Percentiles rank a stretch among this genome's conserved stretches.
These are phyloP conservation scores for Varanus salvator DNA, from an alignment of 2,113 vertebrate species.

Conservation along the genomic window DNA sequence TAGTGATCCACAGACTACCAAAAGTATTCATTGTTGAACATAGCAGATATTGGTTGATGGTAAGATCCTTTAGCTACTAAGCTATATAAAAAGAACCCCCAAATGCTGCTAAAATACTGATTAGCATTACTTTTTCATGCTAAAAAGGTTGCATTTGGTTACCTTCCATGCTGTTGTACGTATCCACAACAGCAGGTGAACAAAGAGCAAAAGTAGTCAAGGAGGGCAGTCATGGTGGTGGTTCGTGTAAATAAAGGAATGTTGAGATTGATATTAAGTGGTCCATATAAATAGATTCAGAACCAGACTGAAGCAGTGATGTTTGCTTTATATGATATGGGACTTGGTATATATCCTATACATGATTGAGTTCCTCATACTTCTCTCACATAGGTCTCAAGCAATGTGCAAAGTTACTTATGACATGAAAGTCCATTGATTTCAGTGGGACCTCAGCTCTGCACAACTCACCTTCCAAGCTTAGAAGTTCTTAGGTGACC, in stretches of 20 bases:
- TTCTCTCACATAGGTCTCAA: too few relatives aligned
- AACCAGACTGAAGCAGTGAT: slow-evolving; percentile 31
- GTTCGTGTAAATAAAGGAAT: neutral
- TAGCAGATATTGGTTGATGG: neutral
- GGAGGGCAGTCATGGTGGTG: neutral
- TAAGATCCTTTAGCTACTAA: neutral
- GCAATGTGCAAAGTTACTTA: neutral
- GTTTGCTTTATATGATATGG: neutral
- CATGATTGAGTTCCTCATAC: neutral
- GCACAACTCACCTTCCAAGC: neutral
- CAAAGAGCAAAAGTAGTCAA: neutral
- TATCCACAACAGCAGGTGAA: slow-evolving; percentile 22
- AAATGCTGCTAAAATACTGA: neutral
- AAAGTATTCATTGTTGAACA: neutral
- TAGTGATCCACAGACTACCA: neutral
- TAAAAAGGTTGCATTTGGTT: neutral
- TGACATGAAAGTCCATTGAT: neutral
- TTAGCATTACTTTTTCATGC: slow-evolving; percentile 12
- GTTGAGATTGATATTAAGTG: slow-evolving; percentile 7
- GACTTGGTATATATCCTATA: neutral
- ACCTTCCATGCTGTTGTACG: neutral
- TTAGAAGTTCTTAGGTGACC: neutral
- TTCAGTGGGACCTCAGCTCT: neutral
- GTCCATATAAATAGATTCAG: slow-evolving; percentile 49
- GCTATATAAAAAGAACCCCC: neutral